Percentiles rank a stretch among this genome's conserved stretches.
Evolutionary conservation across 2,888 invertebrate species (phyloP).

Genomic region (Protula sp.): DNA sequence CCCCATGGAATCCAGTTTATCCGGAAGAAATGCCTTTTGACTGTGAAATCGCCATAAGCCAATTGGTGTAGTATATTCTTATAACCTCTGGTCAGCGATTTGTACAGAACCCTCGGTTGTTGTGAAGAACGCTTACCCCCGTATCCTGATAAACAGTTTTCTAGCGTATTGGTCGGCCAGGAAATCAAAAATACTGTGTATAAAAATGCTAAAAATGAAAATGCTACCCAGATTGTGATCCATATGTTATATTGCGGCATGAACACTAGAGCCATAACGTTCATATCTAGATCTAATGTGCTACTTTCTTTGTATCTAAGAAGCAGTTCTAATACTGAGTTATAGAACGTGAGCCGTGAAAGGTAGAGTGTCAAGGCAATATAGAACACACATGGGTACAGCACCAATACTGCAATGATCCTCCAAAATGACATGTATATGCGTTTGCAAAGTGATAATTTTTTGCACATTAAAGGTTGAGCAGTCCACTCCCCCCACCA

Average conservation of each 20-base stretch:
- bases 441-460: slow-evolving; percentile 11
- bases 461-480: slow-evolving; percentile 15
- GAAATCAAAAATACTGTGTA: slow-evolving; percentile 23
- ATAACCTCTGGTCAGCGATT: slow-evolving; percentile 19
- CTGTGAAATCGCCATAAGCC: slow-evolving; percentile 21
- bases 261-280: slow-evolving; percentile 16
- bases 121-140: slow-evolving; percentile 15
- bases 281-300: slow-evolving; percentile 11
- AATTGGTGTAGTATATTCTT: slow-evolving; percentile 19
- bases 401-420: slow-evolving; percentile 16
- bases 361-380: slow-evolving; percentile 20
- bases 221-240: slow-evolving; percentile 21
- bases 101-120: slow-evolving; percentile 18
- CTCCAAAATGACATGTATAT: slow-evolving; percentile 22
- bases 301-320: neutral
- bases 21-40: slow-evolving; percentile 23
- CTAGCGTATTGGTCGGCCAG: slow-evolving; percentile 24
- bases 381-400: slow-evolving; percentile 24
- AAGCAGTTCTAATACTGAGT: neutral
- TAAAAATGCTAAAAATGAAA: slow-evolving; percentile 22
- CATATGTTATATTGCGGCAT: slow-evolving; percentile 14
- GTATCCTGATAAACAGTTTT: slow-evolving; percentile 21
- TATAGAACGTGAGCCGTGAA: slow-evolving; percentile 10
- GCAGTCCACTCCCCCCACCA: slow-evolving; percentile 27
- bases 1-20: slow-evolving; percentile 23